These are phyloP conservation scores for Eristalis intricaria DNA, from an alignment of 2,888 invertebrate genomes.

Conservation along the genomic window DNA sequence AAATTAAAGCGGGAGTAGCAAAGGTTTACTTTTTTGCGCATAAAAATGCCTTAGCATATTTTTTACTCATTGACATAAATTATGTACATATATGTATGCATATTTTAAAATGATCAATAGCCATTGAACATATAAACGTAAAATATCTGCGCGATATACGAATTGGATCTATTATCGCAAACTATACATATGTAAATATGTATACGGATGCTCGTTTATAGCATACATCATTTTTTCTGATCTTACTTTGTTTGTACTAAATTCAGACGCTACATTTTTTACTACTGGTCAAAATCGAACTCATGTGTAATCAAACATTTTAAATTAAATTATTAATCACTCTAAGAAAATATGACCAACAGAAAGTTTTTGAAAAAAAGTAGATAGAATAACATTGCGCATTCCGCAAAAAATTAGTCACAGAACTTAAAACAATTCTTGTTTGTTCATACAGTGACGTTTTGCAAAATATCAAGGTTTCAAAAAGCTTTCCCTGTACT, in stretches of 20 bases:
- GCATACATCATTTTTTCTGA: no score
- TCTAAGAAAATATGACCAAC: not conserved
- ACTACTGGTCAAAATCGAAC: not conserved
- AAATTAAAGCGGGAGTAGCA: no score
- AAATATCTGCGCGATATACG: not conserved
- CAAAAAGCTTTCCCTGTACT: not conserved
- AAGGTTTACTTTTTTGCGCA: not conserved
- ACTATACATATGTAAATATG: no score
- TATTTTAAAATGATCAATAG: not conserved
- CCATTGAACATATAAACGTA: not conserved
- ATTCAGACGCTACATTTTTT: not conserved
- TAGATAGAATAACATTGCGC: not conserved
- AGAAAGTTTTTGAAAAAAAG: not conserved
- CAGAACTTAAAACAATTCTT: not conserved
- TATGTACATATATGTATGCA: not conserved
- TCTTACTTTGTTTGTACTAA: no score
- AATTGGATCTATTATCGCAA: not conserved
- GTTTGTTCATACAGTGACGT: not conserved
- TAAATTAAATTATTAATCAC: not conserved
- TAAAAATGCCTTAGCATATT: not conserved
- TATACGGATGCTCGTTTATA: no score
- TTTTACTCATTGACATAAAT: not conserved
- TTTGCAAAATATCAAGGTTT: not conserved
- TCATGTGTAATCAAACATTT: not conserved
- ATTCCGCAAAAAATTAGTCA: not conserved